Base-by-base conservation (phyloP, 2,888 invertebrate genomes). In the Caenorhabditis panamensis region DNA sequence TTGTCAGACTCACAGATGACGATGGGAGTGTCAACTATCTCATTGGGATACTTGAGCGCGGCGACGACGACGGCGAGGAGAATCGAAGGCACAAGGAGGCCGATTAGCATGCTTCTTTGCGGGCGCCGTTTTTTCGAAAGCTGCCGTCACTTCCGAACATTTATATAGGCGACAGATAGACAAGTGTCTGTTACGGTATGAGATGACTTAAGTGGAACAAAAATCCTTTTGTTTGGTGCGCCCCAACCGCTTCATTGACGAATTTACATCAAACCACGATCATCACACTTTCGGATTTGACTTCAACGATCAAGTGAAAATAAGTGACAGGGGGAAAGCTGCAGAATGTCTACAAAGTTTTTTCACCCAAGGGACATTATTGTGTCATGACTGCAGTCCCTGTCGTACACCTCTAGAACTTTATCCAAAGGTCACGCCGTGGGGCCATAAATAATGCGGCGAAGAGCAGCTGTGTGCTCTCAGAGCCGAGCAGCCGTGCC, bases 1-100 rank as follows among this genome's bases (percentile, higher is more conserved):
- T 75, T 63, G 51, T 89, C 88, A 20, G 84, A 73, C 58, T 90
- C 90, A 61, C 90, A 90, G 36, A 86, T 83, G 9, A 90, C 90
- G n/a, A 87, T 86, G 20, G 90, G 90, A 11, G 86, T 85, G 62
- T 89, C 90, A 44, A 88, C 81, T 20, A 90, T 88, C 67, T 90
- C 90, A 80, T 90, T 90, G 0, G 90, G 90, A 75, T 85, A 88
- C 66, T 75, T 75, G 53, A 75, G 53, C 18, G 56, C 56, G 6
- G 51, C 37, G 64, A 51, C 59, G 41, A 49, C 24, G n/a, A 31
- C 9, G 22, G 28, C 1, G 58, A 73, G n/a, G 16, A 67, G 49
- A 37, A 58, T 16, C 18, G 59, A 49, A 37, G 47, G 16, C 8
- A 64, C 28, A 37, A 51, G 24, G 37, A 53, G 47, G 58, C 6